A percentile compares a stretch with the other conserved stretches of the same genome.
phyloP scores from a whole-genome alignment of 2,797 vertebrate genomes.

The Myotis findleyi region DNA sequence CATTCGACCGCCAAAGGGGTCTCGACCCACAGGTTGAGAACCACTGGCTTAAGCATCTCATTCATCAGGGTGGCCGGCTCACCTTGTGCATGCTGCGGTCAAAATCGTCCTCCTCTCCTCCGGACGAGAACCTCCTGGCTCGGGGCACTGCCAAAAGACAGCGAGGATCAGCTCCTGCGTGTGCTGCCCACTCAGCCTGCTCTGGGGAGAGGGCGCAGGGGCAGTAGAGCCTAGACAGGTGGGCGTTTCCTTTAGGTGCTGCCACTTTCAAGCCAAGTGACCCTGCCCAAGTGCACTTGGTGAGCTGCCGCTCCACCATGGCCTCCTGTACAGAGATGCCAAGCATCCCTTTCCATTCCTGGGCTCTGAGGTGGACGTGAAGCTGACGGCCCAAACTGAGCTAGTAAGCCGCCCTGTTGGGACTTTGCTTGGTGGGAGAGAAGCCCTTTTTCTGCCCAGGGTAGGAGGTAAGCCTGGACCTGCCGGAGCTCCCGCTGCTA shows the following conservation, averaged over 20 bases:
- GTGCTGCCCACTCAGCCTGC: not conserved
- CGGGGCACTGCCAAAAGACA: slow-evolving; percentile 87
- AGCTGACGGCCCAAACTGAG: not conserved
- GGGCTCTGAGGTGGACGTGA: not conserved
- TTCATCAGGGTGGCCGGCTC: slow-evolving; percentile 28
- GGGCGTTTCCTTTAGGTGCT: not conserved
- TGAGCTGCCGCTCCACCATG: accelerated
- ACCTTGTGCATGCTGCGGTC: slow-evolving; percentile 96
- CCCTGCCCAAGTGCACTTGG: too few relatives aligned
- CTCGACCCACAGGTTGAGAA: too few relatives aligned
- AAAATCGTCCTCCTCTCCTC: slow-evolving; percentile 95
- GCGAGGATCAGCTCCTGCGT: not conserved
- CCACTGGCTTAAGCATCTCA: not conserved
- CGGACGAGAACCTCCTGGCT: slow-evolving; percentile 94
- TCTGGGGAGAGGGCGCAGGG: not conserved
- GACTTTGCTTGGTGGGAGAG: not conserved
- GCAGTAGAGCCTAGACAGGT: not conserved
- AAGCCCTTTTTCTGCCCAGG: not conserved
- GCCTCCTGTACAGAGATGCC: not conserved
- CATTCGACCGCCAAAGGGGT: too few relatives aligned
- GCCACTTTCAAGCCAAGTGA: not conserved
- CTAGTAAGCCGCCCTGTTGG: not conserved
- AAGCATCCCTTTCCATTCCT: not conserved
- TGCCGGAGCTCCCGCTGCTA: not conserved
- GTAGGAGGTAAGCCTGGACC: not conserved